Conservation (phyloP, 2,113 vertebrate species). For the Cisticola juncidis region DNA sequence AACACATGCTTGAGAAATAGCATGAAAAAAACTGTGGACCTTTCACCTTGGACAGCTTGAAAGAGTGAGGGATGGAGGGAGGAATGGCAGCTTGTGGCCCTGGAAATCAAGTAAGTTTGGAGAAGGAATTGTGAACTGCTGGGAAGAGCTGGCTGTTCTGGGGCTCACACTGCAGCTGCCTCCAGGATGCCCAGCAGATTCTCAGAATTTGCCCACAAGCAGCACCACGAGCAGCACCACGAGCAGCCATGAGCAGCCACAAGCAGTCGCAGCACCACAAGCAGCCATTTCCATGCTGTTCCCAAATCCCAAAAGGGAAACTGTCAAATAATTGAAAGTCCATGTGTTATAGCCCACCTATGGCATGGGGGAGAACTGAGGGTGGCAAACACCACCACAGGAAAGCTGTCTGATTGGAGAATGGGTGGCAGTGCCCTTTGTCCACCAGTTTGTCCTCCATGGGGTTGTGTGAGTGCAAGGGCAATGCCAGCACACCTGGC, state of each 20-base stretch:
- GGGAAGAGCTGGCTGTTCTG: background rate
- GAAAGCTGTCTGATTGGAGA: background rate
- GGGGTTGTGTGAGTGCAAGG: background rate
- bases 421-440: background rate
- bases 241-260: no score
- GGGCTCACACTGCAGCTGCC: background rate
- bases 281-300: background rate
- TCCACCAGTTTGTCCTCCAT: background rate
- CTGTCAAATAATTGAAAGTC: background rate
- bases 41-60: background rate
- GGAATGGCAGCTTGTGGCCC: background rate
- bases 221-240: fast-evolving
- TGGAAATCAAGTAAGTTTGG: background rate
- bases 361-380: background rate
- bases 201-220: background rate
- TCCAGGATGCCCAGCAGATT: background rate
- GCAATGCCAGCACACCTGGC: fast-evolving
- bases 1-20: background rate
- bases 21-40: background rate
- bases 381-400: background rate
- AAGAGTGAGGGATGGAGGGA: background rate
- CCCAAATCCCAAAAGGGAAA: background rate
- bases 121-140: background rate
- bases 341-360: fast-evolving
- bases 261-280: fast-evolving